A percentile compares a stretch with the other conserved stretches of the same genome.
Conservation (phyloP, 2,113 vertebrate genomes). For the Leptosomus discolor region DNA sequence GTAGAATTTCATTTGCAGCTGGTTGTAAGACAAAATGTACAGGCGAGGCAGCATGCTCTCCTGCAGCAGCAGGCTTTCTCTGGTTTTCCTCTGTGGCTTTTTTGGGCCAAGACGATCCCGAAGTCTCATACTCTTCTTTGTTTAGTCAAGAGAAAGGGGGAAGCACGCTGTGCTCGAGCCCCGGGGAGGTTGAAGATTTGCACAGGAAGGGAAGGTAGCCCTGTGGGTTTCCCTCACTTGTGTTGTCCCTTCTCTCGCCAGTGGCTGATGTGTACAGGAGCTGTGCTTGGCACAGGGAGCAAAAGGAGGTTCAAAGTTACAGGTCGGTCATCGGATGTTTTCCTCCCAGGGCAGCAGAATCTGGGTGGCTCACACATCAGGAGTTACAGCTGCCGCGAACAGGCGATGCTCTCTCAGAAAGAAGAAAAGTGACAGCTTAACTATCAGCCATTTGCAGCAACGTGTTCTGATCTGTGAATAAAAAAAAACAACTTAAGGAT, state of each 20-base stretch:
- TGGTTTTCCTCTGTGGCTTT: not conserved
- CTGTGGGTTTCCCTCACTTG: not conserved
- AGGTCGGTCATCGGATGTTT: not conserved
- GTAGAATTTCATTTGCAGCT: not conserved
- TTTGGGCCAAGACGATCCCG: not conserved
- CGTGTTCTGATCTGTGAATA: not conserved
- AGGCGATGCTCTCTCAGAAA: not conserved
- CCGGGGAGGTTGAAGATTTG: not conserved
- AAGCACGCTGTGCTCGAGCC: fast-evolving
- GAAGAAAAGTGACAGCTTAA: not conserved
- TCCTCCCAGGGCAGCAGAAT: not conserved
- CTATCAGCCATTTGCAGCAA: not conserved
- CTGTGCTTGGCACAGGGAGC: not conserved
- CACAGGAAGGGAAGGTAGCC: not conserved
- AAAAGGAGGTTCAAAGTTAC: not conserved
- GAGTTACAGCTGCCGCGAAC: not conserved
- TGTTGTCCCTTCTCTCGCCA: not conserved
- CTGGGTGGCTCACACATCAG: not conserved
- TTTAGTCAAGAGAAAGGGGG: not conserved
- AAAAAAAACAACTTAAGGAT: not conserved
- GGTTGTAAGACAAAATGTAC: not conserved
- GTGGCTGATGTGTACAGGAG: not conserved
- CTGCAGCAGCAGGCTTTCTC: not conserved
- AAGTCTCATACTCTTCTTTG: not conserved
- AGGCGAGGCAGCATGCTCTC: not conserved